These are phyloP conservation scores for Psix sp. DNA, from an alignment of 1,140 invertebrate genomes.

Conservation along the genomic window DNA sequence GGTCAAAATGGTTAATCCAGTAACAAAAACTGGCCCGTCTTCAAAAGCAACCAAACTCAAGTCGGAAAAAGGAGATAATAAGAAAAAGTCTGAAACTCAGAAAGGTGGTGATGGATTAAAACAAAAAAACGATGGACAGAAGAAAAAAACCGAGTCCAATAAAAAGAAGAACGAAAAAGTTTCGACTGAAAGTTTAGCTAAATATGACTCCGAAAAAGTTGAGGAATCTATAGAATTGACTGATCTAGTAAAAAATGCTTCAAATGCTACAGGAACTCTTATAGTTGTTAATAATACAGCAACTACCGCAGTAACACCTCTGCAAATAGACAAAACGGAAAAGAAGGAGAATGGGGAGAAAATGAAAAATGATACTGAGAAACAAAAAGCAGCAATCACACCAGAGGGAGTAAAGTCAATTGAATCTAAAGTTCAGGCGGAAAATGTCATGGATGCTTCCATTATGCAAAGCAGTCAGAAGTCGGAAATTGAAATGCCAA, in stretches of 20 bases:
- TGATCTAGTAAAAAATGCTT: constrained; percentile 66
- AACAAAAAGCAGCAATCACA: background rate
- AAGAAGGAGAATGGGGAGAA: constrained; percentile 23
- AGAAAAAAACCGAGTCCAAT: constrained; percentile 19
- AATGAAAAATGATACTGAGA: constrained; percentile 4
- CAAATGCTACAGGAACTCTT: constrained; percentile 67
- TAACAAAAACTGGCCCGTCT: constrained; percentile 9
- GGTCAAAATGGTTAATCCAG: constrained; percentile 3
- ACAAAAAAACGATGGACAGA: constrained; percentile 2
- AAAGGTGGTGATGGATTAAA: background rate
- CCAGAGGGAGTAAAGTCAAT: background rate
- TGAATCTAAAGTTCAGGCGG: too few relatives aligned
- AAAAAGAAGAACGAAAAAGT: constrained; percentile 24
- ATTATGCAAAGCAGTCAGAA: too few relatives aligned
- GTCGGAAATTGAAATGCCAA: too few relatives aligned
- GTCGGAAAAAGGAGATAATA: constrained; percentile 19
- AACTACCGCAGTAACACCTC: constrained; percentile 70
- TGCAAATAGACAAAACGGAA: constrained; percentile 66
- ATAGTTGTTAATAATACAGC: constrained; percentile 74
- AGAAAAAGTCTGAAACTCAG: background rate
- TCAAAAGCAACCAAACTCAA: constrained; percentile 14
- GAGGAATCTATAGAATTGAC: constrained; percentile 58
- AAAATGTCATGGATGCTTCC: too few relatives aligned
- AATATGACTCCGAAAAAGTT: constrained; percentile 5
- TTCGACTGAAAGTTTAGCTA: constrained; percentile 1